Percentiles rank a stretch among this genome's conserved stretches.
Evolutionary conservation across 2,888 invertebrate genomes (phyloP).

Genomic region (Ypsolopha sequella): DNA sequence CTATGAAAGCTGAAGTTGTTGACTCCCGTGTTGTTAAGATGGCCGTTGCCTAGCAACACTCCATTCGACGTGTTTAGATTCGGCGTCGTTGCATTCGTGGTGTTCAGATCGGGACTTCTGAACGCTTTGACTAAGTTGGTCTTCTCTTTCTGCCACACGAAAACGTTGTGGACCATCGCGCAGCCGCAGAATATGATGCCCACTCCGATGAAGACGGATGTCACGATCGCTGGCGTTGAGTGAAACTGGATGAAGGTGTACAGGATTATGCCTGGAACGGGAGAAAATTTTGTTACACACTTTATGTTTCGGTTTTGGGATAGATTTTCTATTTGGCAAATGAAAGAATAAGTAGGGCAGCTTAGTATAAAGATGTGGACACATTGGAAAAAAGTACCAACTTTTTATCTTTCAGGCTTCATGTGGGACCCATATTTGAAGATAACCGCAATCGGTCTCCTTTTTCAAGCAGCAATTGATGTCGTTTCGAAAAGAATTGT

Average conservation of each 20-base stretch:
- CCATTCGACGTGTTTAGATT: slow-evolving; percentile 49
- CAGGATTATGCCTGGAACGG: slow-evolving; percentile 84
- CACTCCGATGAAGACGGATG: slow-evolving; percentile 88
- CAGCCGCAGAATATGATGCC: slow-evolving; percentile 94
- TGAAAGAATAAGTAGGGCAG: too few species aligned
- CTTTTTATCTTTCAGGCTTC: too few species aligned
- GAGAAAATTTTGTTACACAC: slow-evolving; percentile 5
- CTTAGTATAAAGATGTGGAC: too few species aligned
- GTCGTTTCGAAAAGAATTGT: too few species aligned
- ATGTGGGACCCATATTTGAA: too few species aligned
- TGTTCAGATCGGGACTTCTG: slow-evolving; percentile 39
- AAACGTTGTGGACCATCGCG: slow-evolving; percentile 95
- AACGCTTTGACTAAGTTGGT: slow-evolving; percentile 83
- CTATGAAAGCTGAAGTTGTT: slow-evolving; percentile 55
- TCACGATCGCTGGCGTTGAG: slow-evolving; percentile 91
- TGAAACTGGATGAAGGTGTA: slow-evolving; percentile 94
- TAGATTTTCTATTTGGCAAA: background rate
- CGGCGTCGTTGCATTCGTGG: slow-evolving; percentile 21
- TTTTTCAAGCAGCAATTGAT: too few species aligned
- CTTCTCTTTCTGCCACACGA: slow-evolving; percentile 94
- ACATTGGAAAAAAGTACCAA: too few species aligned
- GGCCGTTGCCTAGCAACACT: slow-evolving; percentile 46
- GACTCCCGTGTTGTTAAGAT: slow-evolving; percentile 48
- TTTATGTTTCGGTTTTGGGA: background rate
- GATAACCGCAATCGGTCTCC: too few species aligned